Conservation (phyloP, 2,797 vertebrate genomes). For the Sebastes kiyomatsui region DNA sequence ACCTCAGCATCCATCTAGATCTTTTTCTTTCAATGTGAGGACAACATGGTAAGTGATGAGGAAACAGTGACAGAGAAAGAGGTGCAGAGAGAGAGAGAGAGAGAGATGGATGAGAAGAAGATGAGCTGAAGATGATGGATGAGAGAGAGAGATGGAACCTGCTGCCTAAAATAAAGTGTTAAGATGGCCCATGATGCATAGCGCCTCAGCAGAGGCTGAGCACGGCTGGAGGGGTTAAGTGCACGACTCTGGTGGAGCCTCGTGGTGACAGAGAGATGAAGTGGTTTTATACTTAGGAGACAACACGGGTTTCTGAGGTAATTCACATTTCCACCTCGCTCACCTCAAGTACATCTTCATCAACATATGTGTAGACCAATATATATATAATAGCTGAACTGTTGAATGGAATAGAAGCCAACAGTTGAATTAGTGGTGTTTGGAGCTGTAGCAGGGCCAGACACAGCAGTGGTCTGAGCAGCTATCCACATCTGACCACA, state of each 20-base stretch:
- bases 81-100: conserved; percentile 6
- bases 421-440: not conserved
- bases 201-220: not conserved
- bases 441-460: not conserved
- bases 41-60: not conserved
- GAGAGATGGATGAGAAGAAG: conserved; percentile 13
- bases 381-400: not conserved
- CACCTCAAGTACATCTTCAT: conserved; percentile 3
- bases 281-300: conserved; percentile 2
- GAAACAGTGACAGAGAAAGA: not conserved
- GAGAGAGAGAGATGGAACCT: not conserved
- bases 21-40: not conserved
- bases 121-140: conserved; percentile 28
- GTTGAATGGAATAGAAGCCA: not conserved
- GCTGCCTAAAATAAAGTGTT: conserved; percentile 22
- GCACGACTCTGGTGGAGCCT: not conserved
- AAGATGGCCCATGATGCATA: conserved; percentile 11
- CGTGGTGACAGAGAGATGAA: conserved; percentile 41
- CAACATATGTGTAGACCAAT: not conserved
- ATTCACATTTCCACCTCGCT: not conserved
- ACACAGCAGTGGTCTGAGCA: not conserved
- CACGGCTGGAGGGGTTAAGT: not conserved
- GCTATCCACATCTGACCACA: too few relatives aligned
- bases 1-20: not conserved
- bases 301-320: not conserved